Conservation (phyloP, 2,797 vertebrate species). For the Enteromius argenteus region DNA sequence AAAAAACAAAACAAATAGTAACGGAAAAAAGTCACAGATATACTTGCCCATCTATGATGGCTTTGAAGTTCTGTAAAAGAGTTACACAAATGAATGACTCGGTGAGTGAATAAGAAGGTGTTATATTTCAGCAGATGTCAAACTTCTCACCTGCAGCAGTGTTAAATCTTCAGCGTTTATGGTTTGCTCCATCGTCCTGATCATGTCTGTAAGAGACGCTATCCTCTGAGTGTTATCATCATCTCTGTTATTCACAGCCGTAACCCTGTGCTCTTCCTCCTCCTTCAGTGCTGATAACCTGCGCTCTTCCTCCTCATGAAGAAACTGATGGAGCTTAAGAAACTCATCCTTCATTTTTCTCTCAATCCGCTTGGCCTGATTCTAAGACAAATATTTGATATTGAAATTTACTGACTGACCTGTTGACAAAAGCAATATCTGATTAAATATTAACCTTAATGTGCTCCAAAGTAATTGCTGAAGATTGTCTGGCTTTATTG, state of each 20-base stretch:
- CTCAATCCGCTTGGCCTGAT: conserved; percentile 66
- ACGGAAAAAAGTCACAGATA: not conserved
- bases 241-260: conserved; percentile 65
- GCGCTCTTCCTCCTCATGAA: conserved; percentile 70
- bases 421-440: not conserved
- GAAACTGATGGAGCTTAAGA: conserved; percentile 72
- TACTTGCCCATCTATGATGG: conserved; percentile 71
- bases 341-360: conserved; percentile 74
- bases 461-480: conserved; percentile 62
- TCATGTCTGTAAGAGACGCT: conserved; percentile 65
- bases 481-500: conserved; percentile 59
- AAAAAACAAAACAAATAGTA: not conserved
- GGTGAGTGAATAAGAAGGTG: not conserved
- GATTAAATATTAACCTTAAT: conserved; percentile 70
- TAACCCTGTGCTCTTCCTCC: conserved; percentile 72
- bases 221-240: conserved; percentile 65
- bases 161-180: conserved; percentile 69
- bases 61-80: conserved; percentile 76
- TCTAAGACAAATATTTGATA: conserved; percentile 57
- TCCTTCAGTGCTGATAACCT: conserved; percentile 70
- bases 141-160: conserved; percentile 70
- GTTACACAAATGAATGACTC: not conserved
- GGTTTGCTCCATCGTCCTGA: conserved; percentile 66
- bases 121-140: not conserved
- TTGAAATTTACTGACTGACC: not conserved